Evolutionary conservation across 2,113 vertebrate genomes (phyloP), one percentile per base, ranked within the genome.

Genomic region (Lophochroa leadbeateri): DNA sequence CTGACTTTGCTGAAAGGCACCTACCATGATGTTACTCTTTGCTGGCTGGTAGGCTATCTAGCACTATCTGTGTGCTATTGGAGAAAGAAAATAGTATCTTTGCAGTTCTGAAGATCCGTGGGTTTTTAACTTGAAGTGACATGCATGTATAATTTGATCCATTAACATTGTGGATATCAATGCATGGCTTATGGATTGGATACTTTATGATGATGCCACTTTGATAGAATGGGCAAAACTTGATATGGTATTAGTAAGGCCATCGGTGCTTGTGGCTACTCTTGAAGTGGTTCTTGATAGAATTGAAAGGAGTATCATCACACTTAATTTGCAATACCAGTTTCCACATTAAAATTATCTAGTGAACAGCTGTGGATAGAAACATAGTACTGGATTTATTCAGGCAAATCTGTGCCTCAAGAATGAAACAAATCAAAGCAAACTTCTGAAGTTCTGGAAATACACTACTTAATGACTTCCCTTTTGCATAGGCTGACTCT

Each of bases 31-130:
- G 35, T 41, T 78, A 50, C 9, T 71, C 9, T 65, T 57, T 41
- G 46, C 49, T 92, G 37, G 1, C 17, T 89, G 29, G 11, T 80
- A 47, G 63, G 19, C 25, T 86, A 0, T 69, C 23, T 37, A 50
- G 33, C 8, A 7, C 10, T 78, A 4, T 50, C 60, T 1, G 0
- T 55, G 37, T 88, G 20, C 69, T 50, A 44, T 44, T 75, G 24
- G 17, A 71, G 25, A 61, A 79, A 79, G 44, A 14, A 63, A 53
- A 6, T 28, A 24, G 2, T 64, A 23, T 27, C 13, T 70, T 76
- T 67, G 28, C 13, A 68, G 24, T 69, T 60, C 44, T 25, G 33
- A 75, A 92, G 43, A 39, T 39, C 8, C n/a, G 0, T 0, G 0
- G 0, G 14, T 65, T 79, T 92, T 78, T 58, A 82, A 19, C 57